These are phyloP conservation scores for Cherax quadricarinatus DNA, from an alignment of 1,140 invertebrate genomes.

Conservation along the genomic window DNA sequence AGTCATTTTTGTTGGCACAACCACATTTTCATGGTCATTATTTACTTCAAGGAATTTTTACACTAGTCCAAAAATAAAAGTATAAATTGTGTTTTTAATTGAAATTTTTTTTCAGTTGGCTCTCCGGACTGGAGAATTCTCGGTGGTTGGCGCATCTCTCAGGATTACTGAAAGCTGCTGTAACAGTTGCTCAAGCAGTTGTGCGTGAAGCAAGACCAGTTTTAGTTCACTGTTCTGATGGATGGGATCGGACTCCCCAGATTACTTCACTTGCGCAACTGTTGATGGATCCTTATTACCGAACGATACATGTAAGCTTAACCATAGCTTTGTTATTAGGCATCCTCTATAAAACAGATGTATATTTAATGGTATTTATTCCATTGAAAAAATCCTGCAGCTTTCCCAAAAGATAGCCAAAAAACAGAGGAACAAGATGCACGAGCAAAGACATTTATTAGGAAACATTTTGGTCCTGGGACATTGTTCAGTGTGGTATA, in stretches of 20 bases:
- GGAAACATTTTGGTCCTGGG: too few species aligned
- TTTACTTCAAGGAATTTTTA: not conserved
- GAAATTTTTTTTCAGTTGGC: conserved; percentile 83
- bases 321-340: not conserved
- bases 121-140: conserved; percentile 89
- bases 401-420: too few species aligned
- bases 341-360: too few species aligned
- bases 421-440: too few species aligned
- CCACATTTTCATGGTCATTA: too few species aligned
- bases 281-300: conserved; percentile 94
- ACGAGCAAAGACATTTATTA: too few species aligned
- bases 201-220: conserved; percentile 91
- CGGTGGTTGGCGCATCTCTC: conserved; percentile 94
- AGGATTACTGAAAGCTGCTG: conserved; percentile 87
- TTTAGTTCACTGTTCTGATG: conserved; percentile 96
- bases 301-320: conserved; percentile 87
- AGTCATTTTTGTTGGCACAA: too few species aligned
- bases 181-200: conserved; percentile 87
- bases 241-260: conserved; percentile 97
- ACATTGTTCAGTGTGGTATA: too few species aligned
- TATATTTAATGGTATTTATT: too few species aligned
- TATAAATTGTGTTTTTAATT: not conserved
- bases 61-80: not conserved
- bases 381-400: too few species aligned
- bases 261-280: conserved; percentile 93